A percentile compares a stretch with the other conserved stretches of the same genome.
Evolutionary conservation across 1,140 invertebrate genomes (phyloP).

Genomic region (Drosophila insularis): DNA sequence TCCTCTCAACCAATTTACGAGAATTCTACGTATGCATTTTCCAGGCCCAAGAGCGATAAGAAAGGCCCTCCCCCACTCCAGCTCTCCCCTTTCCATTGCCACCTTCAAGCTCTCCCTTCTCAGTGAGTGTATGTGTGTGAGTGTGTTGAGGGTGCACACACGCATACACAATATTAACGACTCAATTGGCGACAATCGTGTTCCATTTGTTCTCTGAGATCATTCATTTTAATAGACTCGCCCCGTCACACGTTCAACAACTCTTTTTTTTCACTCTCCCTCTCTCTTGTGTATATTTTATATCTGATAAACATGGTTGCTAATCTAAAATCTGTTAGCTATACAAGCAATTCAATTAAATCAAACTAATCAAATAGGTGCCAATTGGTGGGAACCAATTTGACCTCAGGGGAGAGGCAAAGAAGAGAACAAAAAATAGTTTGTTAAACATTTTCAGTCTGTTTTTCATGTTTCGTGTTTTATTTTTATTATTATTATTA

Average conservation of each 20-base stretch:
- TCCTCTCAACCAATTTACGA: conserved; percentile 20
- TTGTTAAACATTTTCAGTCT: conserved; percentile 48
- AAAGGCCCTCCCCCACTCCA: background rate
- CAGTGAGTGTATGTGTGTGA: background rate
- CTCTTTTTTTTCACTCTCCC: background rate
- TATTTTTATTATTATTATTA: background rate
- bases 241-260: conserved; percentile 23
- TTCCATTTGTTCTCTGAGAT: conserved; percentile 57
- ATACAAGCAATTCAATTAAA: conserved; percentile 61
- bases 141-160: background rate
- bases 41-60: conserved; percentile 28
- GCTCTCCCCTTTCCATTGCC: too few relatives aligned
- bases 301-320: conserved; percentile 33
- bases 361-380: conserved; percentile 54
- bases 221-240: conserved; percentile 54
- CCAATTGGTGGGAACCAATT: conserved; percentile 36
- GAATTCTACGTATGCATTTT: background rate
- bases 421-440: conserved; percentile 23
- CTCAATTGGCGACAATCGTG: conserved; percentile 55
- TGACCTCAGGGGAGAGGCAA: conserved; percentile 17
- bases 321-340: conserved; percentile 61
- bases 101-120: background rate
- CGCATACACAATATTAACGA: conserved; percentile 31
- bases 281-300: background rate
- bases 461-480: background rate